These are phyloP conservation scores for Isaurus tuberculatus DNA, from an alignment of 92 coral and sea anemone genomes.

Conservation along the genomic window DNA sequence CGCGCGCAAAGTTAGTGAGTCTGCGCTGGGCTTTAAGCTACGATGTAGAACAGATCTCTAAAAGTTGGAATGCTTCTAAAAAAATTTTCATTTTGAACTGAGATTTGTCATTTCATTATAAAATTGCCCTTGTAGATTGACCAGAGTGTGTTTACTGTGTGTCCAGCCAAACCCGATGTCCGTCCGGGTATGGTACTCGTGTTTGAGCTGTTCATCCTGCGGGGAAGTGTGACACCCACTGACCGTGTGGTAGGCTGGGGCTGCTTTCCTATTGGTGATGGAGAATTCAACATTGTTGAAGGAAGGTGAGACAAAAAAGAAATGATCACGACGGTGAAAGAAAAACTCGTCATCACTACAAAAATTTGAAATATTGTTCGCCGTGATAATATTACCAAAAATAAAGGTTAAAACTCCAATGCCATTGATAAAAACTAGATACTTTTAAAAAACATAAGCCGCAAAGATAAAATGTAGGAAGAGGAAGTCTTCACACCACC, in stretches of 20 bases:
- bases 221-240: constrained; percentile 97
- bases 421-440: no score
- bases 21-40: no score
- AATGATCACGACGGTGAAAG: not conserved
- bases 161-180: constrained; percentile 96
- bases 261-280: constrained; percentile 95
- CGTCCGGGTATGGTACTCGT: constrained; percentile 99
- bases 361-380: no score
- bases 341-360: not conserved
- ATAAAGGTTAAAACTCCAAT: no score
- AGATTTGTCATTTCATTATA: not conserved
- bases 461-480: no score
- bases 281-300: constrained; percentile 96
- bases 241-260: constrained; percentile 99
- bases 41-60: no score
- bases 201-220: constrained; percentile 91
- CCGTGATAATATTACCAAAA: no score
- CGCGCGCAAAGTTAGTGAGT: no score
- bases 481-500: no score
- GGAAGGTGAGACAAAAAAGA: constrained; percentile 76
- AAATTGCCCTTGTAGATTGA: constrained; percentile 77
- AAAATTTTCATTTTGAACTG: not conserved
- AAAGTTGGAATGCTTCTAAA: no score
- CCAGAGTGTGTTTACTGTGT: constrained; percentile 98
- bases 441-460: no score